A percentile compares a stretch with the other conserved stretches of the same genome.
Evolutionary conservation across 2,888 invertebrate species (phyloP).

Genomic region (Rhagonycha lutea): DNA sequence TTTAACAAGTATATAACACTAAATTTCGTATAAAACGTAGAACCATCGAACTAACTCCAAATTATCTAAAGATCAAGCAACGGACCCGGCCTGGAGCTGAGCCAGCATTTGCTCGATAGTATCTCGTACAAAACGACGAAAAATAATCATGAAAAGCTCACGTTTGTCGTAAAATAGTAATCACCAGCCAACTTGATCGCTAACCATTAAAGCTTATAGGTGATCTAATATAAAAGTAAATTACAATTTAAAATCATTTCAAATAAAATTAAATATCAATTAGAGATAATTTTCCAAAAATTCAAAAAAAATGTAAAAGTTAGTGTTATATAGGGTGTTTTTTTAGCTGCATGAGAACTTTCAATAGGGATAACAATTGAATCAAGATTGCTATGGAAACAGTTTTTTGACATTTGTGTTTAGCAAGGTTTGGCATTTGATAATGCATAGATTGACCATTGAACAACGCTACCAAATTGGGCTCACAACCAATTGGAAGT

Average conservation of each 20-base stretch:
- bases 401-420: too few species aligned
- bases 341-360: too few species aligned
- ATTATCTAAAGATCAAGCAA: constrained; percentile 23
- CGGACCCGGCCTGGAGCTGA: constrained; percentile 25
- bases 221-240: constrained; percentile 14
- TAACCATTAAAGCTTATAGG: constrained; percentile 20
- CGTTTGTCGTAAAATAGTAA: constrained; percentile 34
- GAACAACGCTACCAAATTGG: too few species aligned
- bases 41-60: constrained; percentile 17
- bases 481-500: too few species aligned
- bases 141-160: constrained; percentile 37
- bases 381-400: too few species aligned
- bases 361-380: too few species aligned
- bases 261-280: background rate
- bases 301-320: too few species aligned
- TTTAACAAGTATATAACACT: constrained; percentile 16
- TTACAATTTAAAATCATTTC: constrained; percentile 1
- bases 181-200: constrained; percentile 32
- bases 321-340: too few species aligned
- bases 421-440: too few species aligned
- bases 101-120: constrained; percentile 28
- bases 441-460: too few species aligned
- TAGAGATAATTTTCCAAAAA: background rate
- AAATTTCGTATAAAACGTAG: constrained; percentile 11
- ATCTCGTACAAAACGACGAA: constrained; percentile 32